Base-by-base conservation (phyloP, 2,888 invertebrate species). In the Campaea margaritaria region DNA sequence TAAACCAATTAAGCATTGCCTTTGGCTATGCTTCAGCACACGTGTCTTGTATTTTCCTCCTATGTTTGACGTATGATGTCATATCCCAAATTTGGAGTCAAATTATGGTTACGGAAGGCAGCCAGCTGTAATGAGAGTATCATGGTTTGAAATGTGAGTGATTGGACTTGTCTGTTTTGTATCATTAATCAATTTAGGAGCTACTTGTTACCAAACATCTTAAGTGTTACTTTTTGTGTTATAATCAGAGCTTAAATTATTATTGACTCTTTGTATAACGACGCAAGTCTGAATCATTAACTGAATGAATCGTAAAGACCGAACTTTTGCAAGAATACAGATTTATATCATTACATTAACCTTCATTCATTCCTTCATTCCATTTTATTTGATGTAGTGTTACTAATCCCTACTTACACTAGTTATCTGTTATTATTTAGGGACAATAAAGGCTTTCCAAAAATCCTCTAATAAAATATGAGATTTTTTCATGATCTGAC, bases 41-140 rank as follows among this genome's bases (percentile, higher is more conserved):
- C 65, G 55, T 65, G 62, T 62, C 54, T 27, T 57, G 60, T 62
- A 62, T 52, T 48, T 48, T 48, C 4, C 39, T 53, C 38, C 52
- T 15, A n/a, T 56, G 68, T 69, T 65, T 67, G 53, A 59, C 41
- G 53, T 65, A 69, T 79, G 79, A 80, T 74, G 72, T 79, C 78
- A 80, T 69, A 63, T 43, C 52, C 73, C 68, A 44, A 72, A 69
- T 68, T 69, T 69, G 73, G 76, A 67, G 56, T 57, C 68, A 65
- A 68, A 70, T 73, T 71, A 73, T 70, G 58, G 68, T 72, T 66
- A 67, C 70, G 65, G 65, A 69, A 71, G 72, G 68, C 75, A 68
- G 69, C 69, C 68, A 70, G 65, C 4, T 54, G 67, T 78, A 77
- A 76, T 74, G 67, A 64, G 67, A 68, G 58, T 63, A 47, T 67